Conservation (phyloP, 2,113 vertebrate genomes). For the Apodemus sylvaticus region DNA sequence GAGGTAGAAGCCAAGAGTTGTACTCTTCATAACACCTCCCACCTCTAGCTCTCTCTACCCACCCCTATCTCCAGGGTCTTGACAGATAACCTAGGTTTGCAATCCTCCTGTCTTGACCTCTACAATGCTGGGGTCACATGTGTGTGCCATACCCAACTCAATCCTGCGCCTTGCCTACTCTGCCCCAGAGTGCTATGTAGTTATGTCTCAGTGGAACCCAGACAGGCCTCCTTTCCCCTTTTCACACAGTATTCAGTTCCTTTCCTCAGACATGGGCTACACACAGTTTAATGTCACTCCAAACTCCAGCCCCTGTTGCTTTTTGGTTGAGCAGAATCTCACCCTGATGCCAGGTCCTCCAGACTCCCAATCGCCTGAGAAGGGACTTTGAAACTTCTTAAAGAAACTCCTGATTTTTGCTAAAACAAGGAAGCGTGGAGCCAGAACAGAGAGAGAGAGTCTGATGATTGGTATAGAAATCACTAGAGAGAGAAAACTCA, state of each 20-base stretch:
- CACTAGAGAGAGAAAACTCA: background rate
- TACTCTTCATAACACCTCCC: background rate
- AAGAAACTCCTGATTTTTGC: background rate
- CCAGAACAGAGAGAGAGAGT: background rate
- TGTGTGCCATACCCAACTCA: too few relatives aligned
- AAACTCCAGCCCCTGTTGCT: background rate
- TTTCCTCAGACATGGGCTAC: too few relatives aligned
- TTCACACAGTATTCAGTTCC: background rate
- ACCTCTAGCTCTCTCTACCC: background rate
- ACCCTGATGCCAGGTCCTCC: rapidly evolving
- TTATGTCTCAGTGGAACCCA: background rate
- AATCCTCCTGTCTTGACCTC: too few relatives aligned
- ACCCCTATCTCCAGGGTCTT: background rate
- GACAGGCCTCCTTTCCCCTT: background rate
- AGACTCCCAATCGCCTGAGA: background rate
- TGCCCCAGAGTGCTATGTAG: too few relatives aligned
- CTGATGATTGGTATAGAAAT: background rate
- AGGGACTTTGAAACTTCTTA: background rate
- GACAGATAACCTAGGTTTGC: background rate
- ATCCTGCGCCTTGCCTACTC: rapidly evolving
- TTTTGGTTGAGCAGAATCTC: background rate
- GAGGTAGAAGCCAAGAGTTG: background rate
- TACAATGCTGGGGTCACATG: background rate
- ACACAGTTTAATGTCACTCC: background rate
- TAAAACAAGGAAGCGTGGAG: background rate